Conservation (phyloP, 2,888 invertebrate species). For the Epicampocera succincta region DNA sequence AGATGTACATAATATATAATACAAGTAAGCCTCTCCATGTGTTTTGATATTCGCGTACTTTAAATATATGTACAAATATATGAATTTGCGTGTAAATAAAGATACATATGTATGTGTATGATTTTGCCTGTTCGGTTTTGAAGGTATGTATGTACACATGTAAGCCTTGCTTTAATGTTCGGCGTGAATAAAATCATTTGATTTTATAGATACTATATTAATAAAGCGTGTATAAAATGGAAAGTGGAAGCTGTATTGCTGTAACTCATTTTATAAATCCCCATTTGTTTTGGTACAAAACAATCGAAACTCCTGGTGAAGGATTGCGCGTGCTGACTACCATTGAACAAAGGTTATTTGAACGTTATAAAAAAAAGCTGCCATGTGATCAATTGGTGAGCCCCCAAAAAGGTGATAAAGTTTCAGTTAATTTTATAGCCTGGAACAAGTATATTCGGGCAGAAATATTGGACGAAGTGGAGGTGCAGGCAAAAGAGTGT, state of each 20-base stretch:
- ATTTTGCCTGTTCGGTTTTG: neutral
- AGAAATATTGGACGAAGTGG: constrained; percentile 68
- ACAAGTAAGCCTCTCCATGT: no score
- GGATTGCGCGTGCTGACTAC: constrained; percentile 61
- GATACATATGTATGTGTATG: constrained; percentile 1
- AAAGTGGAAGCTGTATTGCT: constrained; percentile 69
- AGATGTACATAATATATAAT: no score
- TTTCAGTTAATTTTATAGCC: constrained; percentile 71
- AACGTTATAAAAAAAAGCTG: constrained; percentile 69
- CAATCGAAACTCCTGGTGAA: constrained; percentile 70
- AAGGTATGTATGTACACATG: no score
- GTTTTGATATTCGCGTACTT: no score
- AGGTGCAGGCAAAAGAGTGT: constrained; percentile 70
- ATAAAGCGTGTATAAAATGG: constrained; percentile 46
- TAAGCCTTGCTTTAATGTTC: neutral
- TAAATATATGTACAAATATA: no score
- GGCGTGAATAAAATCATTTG: neutral
- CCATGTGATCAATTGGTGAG: constrained; percentile 49
- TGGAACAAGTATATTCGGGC: constrained; percentile 74
- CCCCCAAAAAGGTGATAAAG: constrained; percentile 70
- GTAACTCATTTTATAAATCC: constrained; percentile 75
- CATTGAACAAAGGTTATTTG: constrained; percentile 70
- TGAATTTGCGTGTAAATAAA: neutral
- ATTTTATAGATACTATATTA: neutral
- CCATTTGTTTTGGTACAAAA: constrained; percentile 74